Percentiles rank a stretch among this genome's conserved stretches.
phyloP scores from a whole-genome alignment of 2,113 vertebrate genomes.

The Zootoca vivipara region DNA sequence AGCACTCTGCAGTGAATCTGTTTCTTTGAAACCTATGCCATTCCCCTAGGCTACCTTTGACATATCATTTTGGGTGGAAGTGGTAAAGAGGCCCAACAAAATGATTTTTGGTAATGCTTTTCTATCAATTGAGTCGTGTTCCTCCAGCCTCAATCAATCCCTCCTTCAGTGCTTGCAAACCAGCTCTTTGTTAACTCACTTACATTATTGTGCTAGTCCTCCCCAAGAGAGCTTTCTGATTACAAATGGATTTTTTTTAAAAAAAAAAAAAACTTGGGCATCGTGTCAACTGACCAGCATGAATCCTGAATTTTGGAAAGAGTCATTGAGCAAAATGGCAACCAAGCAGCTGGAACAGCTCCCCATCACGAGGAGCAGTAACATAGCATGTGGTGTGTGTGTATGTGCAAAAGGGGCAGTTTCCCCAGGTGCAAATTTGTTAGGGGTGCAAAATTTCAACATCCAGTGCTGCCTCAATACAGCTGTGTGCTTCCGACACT shows the following conservation, averaged over 20 bases:
- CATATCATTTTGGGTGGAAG: background rate
- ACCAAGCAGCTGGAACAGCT: slow-evolving; percentile 27
- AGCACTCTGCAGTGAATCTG: background rate
- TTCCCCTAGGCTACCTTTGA: background rate
- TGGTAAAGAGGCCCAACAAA: background rate
- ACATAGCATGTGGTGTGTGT: no score
- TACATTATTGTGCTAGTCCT: slow-evolving; percentile 28
- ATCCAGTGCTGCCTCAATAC: no score
- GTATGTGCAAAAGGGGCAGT: no score
- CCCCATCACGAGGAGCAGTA: background rate
- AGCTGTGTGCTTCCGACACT: no score
- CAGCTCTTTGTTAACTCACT: slow-evolving; percentile 23
- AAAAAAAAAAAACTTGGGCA: no score
- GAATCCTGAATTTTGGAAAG: slow-evolving; percentile 45
- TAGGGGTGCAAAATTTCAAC: no score
- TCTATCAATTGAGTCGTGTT: slow-evolving; percentile 12
- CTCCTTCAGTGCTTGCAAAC: slow-evolving; percentile 20
- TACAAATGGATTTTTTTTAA: slow-evolving; percentile 24
- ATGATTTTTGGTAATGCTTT: slow-evolving; percentile 1
- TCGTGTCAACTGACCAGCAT: slow-evolving; percentile 38
- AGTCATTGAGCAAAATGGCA: slow-evolving; percentile 36
- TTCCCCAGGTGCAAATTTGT: background rate
- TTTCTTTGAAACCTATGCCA: background rate
- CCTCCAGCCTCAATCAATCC: background rate
- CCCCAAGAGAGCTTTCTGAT: slow-evolving; percentile 39